These are phyloP conservation scores for Daktulosphaira vitifoliae DNA, from an alignment of 1,140 invertebrate genomes.

Conservation along the genomic window DNA sequence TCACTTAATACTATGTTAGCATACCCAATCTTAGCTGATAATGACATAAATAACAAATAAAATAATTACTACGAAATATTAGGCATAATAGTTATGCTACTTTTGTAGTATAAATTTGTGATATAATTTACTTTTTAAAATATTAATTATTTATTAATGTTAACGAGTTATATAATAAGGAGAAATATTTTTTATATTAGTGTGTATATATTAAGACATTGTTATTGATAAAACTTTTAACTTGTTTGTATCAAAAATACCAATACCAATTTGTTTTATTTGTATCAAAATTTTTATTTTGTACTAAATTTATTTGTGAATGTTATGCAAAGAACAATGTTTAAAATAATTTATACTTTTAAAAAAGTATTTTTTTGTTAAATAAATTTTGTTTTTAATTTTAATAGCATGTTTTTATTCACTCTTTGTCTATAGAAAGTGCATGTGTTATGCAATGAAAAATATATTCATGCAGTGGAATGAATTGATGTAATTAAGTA, in stretches of 20 bases:
- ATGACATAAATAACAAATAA: slow-evolving; percentile 28
- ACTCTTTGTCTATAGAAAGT: too few relatives aligned
- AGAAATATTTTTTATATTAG: slow-evolving; percentile 21
- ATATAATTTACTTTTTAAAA: slow-evolving; percentile 25
- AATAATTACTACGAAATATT: slow-evolving; percentile 5
- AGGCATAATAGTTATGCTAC: not conserved
- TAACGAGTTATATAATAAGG: slow-evolving; percentile 19
- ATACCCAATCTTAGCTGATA: slow-evolving; percentile 53
- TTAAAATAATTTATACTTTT: slow-evolving; percentile 4
- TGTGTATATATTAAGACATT: slow-evolving; percentile 28
- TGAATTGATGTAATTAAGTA: too few relatives aligned
- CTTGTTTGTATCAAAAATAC: slow-evolving; percentile 20
- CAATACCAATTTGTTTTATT: slow-evolving; percentile 27
- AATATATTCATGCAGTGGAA: too few relatives aligned
- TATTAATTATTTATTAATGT: slow-evolving; percentile 30
- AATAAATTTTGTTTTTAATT: slow-evolving; percentile 11
- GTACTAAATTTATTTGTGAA: slow-evolving; percentile 29
- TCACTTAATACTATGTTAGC: slow-evolving; percentile 69
- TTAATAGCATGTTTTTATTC: too few relatives aligned
- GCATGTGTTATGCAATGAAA: too few relatives aligned
- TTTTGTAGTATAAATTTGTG: slow-evolving; percentile 19
- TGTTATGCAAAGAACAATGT: slow-evolving; percentile 11
- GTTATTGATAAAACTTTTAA: slow-evolving; percentile 28
- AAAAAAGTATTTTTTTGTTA: slow-evolving; percentile 25
- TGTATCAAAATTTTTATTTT: slow-evolving; percentile 24